phyloP scores from a whole-genome alignment of 2,797 vertebrate genomes.

The Rhinophrynus dorsalis region DNA sequence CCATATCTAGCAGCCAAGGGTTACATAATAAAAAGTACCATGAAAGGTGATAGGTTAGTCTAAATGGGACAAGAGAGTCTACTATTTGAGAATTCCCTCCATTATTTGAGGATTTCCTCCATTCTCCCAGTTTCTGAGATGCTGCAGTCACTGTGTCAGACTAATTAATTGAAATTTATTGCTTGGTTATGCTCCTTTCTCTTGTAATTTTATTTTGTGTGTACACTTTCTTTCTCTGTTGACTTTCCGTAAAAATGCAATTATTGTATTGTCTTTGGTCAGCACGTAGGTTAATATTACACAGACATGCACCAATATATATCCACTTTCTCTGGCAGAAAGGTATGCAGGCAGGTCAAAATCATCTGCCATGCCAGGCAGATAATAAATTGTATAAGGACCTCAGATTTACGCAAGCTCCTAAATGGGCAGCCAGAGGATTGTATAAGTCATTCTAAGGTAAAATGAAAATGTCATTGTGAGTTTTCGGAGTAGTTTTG shows the following conservation, averaged over 20 bases:
- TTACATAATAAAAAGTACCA: no score
- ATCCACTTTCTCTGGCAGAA: slow-evolving; percentile 22
- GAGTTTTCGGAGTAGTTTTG: neutral
- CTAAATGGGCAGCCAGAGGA: slow-evolving; percentile 8
- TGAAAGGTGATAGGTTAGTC: no score
- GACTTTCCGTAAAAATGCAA: slow-evolving; percentile 42
- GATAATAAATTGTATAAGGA: slow-evolving; percentile 17
- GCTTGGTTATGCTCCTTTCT: slow-evolving; percentile 8
- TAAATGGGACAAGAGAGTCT: no score
- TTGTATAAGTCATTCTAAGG: slow-evolving; percentile 7
- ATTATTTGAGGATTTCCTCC: no score
- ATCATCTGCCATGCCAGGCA: neutral
- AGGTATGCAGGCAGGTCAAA: slow-evolving; percentile 9
- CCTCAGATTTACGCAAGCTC: slow-evolving; percentile 4
- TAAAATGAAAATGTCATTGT: neutral
- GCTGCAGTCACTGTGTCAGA: neutral
- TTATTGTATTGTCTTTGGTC: slow-evolving; percentile 41
- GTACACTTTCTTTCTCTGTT: slow-evolving; percentile 24
- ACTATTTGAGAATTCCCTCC: no score
- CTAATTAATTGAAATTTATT: slow-evolving; percentile 18
- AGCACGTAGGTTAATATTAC: slow-evolving; percentile 30
- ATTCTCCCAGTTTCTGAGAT: no score
- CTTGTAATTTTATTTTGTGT: slow-evolving; percentile 8
- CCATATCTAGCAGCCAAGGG: no score
- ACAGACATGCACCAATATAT: slow-evolving; percentile 9